Conservation (phyloP, 2,797 vertebrate genomes). For the Catamblyrhynchus diadema region DNA sequence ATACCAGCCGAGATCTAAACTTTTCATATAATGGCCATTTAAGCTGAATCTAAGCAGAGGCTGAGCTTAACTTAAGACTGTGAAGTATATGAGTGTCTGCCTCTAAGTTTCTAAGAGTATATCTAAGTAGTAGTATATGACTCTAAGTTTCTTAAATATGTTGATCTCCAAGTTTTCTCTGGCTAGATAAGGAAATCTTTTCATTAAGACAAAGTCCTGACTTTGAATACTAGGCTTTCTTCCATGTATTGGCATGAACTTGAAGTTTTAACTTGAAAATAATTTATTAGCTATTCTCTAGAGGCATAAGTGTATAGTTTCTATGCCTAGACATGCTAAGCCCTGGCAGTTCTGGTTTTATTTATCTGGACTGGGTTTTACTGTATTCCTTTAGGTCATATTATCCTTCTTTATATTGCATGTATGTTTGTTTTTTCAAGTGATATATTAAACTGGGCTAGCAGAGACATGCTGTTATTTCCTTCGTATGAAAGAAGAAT, state of each 20-base stretch:
- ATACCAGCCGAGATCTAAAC: neutral
- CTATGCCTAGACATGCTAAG: conserved; percentile 52
- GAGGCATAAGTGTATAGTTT: neutral
- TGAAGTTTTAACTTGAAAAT: conserved; percentile 23
- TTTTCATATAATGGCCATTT: neutral
- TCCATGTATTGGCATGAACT: neutral
- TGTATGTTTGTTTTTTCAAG: conserved; percentile 60
- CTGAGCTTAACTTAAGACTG: neutral
- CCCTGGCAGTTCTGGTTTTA: conserved; percentile 55
- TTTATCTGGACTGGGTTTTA: conserved; percentile 57
- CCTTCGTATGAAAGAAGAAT: conserved; percentile 28
- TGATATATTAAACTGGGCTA: conserved; percentile 41
- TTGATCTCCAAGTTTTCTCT: neutral
- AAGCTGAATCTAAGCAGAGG: neutral
- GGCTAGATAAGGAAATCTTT: neutral
- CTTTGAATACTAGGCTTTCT: neutral
- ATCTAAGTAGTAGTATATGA: neutral
- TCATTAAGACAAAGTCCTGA: neutral
- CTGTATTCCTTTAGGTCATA: conserved; percentile 49
- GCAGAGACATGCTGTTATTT: conserved; percentile 56
- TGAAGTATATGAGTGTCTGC: neutral
- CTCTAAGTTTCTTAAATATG: neutral
- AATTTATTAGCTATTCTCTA: conserved; percentile 56
- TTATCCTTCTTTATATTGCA: conserved; percentile 40
- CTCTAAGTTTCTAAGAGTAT: neutral